Conservation (phyloP, 1,140 invertebrate genomes). For the Babylonia areolata region DNA sequence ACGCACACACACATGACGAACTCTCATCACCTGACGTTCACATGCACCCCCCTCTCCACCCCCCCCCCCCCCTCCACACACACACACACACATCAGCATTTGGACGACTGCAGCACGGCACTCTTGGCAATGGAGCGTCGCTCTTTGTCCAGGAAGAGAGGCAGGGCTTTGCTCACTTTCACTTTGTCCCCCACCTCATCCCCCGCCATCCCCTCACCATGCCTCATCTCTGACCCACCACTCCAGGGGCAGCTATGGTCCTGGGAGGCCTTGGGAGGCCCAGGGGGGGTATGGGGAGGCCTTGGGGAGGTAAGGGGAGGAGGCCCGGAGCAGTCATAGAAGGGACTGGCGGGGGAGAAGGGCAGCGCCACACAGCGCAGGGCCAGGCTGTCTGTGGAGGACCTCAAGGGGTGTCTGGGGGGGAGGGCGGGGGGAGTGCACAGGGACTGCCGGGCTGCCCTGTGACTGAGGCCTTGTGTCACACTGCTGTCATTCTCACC, state of each 20-base stretch:
- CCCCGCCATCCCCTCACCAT: background rate
- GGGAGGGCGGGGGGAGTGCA: background rate
- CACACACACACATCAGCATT: constrained; percentile 43
- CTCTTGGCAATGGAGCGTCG: constrained; percentile 48
- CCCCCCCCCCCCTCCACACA: background rate
- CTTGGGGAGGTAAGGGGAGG: no score
- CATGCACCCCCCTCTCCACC: background rate
- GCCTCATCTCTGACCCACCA: no score
- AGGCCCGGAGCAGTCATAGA: no score
- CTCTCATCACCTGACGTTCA: background rate
- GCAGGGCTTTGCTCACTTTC: background rate
- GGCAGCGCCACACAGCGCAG: background rate
- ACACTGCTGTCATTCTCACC: no score
- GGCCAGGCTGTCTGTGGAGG: background rate
- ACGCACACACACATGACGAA: background rate
- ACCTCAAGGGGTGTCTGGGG: background rate
- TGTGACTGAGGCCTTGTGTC: no score
- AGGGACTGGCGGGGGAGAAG: background rate
- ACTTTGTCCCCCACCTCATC: constrained; percentile 15
- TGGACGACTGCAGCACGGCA: constrained; percentile 54
- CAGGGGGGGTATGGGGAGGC: background rate
- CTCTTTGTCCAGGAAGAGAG: constrained; percentile 40
- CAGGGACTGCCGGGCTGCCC: background rate
- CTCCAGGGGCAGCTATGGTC: no score
- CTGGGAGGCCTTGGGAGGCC: no score